Evolutionary conservation across 2,797 vertebrate genomes (phyloP).

Genomic region (Emydoidea blandingii): DNA sequence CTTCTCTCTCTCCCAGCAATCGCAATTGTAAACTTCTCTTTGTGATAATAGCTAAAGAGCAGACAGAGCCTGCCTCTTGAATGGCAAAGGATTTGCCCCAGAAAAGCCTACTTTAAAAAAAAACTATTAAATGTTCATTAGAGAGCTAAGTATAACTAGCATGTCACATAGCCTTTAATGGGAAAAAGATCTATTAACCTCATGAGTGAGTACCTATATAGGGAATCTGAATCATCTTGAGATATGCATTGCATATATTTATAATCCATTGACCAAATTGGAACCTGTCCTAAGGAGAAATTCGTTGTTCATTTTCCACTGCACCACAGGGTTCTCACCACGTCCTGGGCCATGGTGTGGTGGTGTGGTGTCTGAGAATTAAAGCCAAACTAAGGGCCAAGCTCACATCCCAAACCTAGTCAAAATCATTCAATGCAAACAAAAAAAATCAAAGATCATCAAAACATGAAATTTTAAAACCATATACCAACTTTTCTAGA

Average conservation of each 20-base stretch:
- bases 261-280: not conserved
- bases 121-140: not conserved
- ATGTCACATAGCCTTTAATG: constrained; percentile 20
- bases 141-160: constrained; percentile 31
- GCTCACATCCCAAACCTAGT: not conserved
- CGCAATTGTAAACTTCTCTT: constrained; percentile 58
- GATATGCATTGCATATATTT: not conserved
- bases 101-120: not conserved
- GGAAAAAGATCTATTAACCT: constrained; percentile 43
- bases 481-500: constrained; percentile 1
- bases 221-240: constrained; percentile 7
- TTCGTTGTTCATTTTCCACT: not conserved
- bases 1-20: constrained; percentile 64
- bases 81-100: constrained; percentile 12
- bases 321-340: not conserved
- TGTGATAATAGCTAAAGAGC: constrained; percentile 27
- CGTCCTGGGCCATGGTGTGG: not conserved
- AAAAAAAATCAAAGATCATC: not conserved
- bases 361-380: constrained; percentile 31
- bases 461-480: not conserved
- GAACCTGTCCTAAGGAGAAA: constrained; percentile 52
- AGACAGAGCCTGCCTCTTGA: not conserved
- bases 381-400: not conserved
- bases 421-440: constrained; percentile 58
- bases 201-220: not conserved